phyloP scores from a whole-genome alignment of 2,888 invertebrate genomes.

The Stratiomys singularior region DNA sequence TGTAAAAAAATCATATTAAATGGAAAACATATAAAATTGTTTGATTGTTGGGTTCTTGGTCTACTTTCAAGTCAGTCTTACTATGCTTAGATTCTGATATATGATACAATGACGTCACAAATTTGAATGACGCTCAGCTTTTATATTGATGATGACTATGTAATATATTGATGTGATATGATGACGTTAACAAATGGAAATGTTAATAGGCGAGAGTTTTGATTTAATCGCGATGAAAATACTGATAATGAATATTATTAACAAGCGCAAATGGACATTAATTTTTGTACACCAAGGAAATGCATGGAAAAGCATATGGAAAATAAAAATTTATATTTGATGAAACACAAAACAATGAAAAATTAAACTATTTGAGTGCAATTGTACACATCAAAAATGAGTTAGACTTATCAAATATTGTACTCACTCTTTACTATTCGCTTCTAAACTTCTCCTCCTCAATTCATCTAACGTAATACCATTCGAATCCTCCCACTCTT shows the following conservation, averaged over 20 bases:
- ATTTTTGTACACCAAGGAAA: neutral
- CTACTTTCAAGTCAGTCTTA: neutral
- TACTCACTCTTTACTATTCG: constrained; percentile 87
- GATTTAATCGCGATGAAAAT: neutral
- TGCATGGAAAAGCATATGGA: neutral
- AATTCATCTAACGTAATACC: constrained; percentile 90
- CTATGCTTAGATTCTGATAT: neutral
- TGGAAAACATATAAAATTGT: constrained; percentile 4
- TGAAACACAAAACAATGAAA: constrained; percentile 23
- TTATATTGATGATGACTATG: too few relatives aligned
- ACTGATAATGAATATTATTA: neutral
- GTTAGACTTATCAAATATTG: constrained; percentile 14
- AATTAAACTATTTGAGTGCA: constrained; percentile 18
- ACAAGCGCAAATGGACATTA: neutral
- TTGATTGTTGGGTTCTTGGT: neutral
- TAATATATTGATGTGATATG: neutral
- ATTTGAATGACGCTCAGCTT: too few relatives aligned
- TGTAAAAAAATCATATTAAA: constrained; percentile 23
- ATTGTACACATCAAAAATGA: constrained; percentile 19
- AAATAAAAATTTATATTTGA: neutral
- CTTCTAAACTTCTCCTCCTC: constrained; percentile 86
- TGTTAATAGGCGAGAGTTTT: neutral
- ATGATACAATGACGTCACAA: too few relatives aligned
- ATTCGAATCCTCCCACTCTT: constrained; percentile 90
- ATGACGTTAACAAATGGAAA: neutral